Evolutionary conservation across 2,888 invertebrate genomes (phyloP), one percentile per base, ranked within the genome.

Genomic region (Chaitophorus viminalis): DNA sequence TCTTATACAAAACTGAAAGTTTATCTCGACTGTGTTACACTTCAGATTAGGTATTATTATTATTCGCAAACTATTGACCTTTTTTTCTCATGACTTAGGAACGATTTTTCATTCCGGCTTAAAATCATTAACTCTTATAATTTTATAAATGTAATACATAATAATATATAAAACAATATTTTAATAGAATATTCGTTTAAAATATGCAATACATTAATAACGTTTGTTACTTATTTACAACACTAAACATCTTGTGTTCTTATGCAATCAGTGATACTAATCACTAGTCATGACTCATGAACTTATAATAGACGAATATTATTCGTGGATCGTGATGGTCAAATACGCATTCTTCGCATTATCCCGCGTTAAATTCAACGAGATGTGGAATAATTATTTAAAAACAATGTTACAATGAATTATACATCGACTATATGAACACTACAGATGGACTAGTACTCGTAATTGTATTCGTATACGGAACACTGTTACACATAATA

Each of bases 31-130:
- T 68, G 8, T 29, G 8, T 29, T 83, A 75, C 18, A 25, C 8
- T 54, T 25, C 33, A 65, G 25, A 68, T 29, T 68, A 25, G 29
- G 36, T n/a, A n/a, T n/a, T n/a, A n/a, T n/a, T n/a, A n/a, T 74
- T 54, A 84, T 65, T 65, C 31, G 65, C 31, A 31, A 84, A 84
- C 18, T 21, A 70, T 70, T 81, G 31, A 79, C 2, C 68, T 70
- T 70, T 29, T 36, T 25, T 29, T 9, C 52, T 65, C 31, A 60
- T 21, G 25, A 1, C 3, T 52, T 31, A 60, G 36, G 60, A 31
- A 78, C 65, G 33, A 79, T 65, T 79, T 65, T 79, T 79, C 65
- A 39, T 39, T 81, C 39, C 29, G 17, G 39, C 36, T 54, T 25
- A 54, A 39, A 54, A 52, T 74, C n/a, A 75, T 75, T n/a, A 25